Conservation (phyloP, 2,888 invertebrate species). For the Patella depressa region DNA sequence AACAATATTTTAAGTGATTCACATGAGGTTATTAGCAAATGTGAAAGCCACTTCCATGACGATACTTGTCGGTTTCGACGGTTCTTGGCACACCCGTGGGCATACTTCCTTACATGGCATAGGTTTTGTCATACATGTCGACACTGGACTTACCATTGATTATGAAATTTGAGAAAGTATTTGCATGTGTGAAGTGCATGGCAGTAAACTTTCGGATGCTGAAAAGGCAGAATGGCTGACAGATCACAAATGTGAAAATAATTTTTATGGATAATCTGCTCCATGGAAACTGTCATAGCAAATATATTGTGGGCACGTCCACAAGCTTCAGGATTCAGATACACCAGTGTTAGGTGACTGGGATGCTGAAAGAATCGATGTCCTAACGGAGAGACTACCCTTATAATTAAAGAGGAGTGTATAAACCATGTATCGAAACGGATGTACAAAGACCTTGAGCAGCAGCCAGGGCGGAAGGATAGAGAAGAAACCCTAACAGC, state of each 20-base stretch:
- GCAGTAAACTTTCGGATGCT: not conserved
- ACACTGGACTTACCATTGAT: conserved; percentile 8
- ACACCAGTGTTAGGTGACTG: conserved; percentile 12
- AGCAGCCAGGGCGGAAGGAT: too few species aligned
- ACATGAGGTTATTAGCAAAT: too few species aligned
- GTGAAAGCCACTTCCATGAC: too few species aligned
- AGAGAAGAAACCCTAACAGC: too few species aligned
- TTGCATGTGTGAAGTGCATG: not conserved
- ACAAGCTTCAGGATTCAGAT: not conserved
- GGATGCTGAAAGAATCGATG: not conserved
- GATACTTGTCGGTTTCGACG: too few species aligned
- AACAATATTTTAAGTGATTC: too few species aligned
- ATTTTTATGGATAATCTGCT: conserved; percentile 11
- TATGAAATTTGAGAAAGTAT: not conserved
- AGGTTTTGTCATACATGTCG: conserved; percentile 13
- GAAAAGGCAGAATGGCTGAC: not conserved
- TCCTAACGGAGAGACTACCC: not conserved
- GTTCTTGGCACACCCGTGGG: too few species aligned
- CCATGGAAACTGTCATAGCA: conserved; percentile 4
- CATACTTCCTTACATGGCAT: not conserved
- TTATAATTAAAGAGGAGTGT: conserved; percentile 14
- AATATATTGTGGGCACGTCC: not conserved
- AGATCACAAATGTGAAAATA: not conserved
- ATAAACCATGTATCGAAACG: conserved; percentile 23
- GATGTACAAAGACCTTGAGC: not conserved